phyloP scores from a whole-genome alignment of 2,888 invertebrate genomes.

The Leptinotarsa peninsularis region DNA sequence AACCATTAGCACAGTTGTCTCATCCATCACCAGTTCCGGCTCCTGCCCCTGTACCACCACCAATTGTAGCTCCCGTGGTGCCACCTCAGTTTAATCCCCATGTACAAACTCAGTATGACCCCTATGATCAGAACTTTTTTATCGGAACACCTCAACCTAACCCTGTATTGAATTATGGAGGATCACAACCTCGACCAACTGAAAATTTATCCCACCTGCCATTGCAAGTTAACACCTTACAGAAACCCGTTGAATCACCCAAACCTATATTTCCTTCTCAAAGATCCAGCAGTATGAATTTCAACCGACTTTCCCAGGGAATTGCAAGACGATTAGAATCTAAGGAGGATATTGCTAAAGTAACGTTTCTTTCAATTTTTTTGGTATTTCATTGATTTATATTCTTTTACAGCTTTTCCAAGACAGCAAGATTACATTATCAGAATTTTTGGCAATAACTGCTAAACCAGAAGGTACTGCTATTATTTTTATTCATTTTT shows the following conservation, averaged over 20 bases:
- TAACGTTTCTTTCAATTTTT: conserved; percentile 36
- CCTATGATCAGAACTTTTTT: conserved; percentile 61
- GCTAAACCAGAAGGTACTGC: conserved; percentile 61
- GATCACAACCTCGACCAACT: neutral
- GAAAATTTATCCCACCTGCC: neutral
- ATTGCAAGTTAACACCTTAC: conserved; percentile 2
- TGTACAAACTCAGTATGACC: conserved; percentile 42
- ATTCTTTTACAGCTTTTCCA: conserved; percentile 62
- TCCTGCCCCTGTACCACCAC: conserved; percentile 42
- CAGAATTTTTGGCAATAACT: conserved; percentile 63
- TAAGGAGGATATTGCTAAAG: conserved; percentile 49
- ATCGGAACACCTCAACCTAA: conserved; percentile 50
- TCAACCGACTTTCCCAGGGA: neutral
- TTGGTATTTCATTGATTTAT: neutral
- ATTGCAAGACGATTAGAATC: conserved; percentile 27
- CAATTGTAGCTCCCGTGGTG: conserved; percentile 4
- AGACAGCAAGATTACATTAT: conserved; percentile 64
- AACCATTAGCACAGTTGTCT: conserved; percentile 35
- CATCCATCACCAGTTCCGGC: conserved; percentile 48
- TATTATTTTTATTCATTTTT: neutral
- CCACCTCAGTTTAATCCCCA: conserved; percentile 35
- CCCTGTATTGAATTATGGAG: neutral
- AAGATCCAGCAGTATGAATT: neutral
- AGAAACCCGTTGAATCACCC: neutral
- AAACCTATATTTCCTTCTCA: neutral